These are phyloP conservation scores for Neosalanx taihuensis DNA, from an alignment of 2,797 vertebrate species.

Conservation along the genomic window DNA sequence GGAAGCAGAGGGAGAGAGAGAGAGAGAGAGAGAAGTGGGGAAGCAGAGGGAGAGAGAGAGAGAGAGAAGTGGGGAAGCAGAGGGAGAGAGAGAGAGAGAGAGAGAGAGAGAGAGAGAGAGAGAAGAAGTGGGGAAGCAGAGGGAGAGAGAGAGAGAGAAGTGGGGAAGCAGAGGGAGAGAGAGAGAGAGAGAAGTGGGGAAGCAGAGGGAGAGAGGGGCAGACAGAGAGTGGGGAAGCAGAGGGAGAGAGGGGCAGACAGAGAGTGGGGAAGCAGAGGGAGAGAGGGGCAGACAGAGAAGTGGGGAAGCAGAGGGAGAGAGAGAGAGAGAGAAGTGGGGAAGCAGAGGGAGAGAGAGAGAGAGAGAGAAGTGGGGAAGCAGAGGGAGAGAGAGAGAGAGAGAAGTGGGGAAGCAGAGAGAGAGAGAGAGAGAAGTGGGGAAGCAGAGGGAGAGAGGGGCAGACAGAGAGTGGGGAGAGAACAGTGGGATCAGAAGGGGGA, in stretches of 20 bases:
- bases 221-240: constrained; percentile 25
- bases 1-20: background rate
- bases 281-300: background rate
- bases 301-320: background rate
- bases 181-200: no score
- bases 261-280: background rate
- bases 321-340: background rate
- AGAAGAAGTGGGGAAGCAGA: no score
- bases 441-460: no score
- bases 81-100: background rate
- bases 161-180: no score
- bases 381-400: constrained; percentile 7
- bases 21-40: background rate
- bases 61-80: no score
- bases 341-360: constrained; percentile 8
- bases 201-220: no score
- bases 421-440: no score
- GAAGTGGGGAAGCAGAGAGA: no score
- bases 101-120: no score
- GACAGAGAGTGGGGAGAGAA: no score
- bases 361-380: background rate
- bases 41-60: background rate
- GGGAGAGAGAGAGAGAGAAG: no score
- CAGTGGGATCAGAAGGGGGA: constrained; percentile 35
- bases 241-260: constrained; percentile 3